Percentiles rank a stretch among this genome's conserved stretches.
Conservation (phyloP, 2,113 vertebrate genomes). For the Myotis davidii region DNA sequence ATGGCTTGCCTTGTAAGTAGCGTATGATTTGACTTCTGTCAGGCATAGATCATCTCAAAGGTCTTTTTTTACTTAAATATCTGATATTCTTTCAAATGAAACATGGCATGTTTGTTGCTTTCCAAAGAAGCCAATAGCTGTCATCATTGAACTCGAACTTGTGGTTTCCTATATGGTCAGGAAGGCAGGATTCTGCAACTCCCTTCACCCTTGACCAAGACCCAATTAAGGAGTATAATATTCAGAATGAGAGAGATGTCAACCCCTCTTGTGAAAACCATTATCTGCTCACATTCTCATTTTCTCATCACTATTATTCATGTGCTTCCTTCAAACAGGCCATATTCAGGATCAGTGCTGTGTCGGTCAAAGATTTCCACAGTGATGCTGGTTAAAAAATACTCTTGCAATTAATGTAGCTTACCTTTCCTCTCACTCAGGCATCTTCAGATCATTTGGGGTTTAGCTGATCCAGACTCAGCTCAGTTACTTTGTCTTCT, state of each 20-base stretch:
- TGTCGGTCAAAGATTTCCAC: not conserved
- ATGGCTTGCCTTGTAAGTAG: not conserved
- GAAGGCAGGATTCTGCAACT: not conserved
- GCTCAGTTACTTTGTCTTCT: not conserved
- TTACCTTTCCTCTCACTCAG: not conserved
- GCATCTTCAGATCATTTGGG: not conserved
- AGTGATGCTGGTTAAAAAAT: not conserved
- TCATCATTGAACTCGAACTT: not conserved
- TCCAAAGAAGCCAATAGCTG: not conserved
- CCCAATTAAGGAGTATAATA: not conserved
- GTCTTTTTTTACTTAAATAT: not conserved
- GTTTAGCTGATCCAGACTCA: not conserved
- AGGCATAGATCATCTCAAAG: not conserved
- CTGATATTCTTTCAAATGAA: not conserved
- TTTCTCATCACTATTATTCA: not conserved
- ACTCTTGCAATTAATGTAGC: not conserved
- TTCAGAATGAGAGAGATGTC: not conserved
- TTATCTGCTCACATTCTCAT: not conserved
- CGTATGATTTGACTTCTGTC: not conserved
- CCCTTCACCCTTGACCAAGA: not conserved
- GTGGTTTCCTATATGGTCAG: not conserved
- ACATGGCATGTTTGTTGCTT: not conserved
- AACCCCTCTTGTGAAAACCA: not conserved
- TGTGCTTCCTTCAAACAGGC: not conserved
- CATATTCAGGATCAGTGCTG: not conserved